Conservation (phyloP, 2,888 invertebrate species). For the Apeira syringaria region DNA sequence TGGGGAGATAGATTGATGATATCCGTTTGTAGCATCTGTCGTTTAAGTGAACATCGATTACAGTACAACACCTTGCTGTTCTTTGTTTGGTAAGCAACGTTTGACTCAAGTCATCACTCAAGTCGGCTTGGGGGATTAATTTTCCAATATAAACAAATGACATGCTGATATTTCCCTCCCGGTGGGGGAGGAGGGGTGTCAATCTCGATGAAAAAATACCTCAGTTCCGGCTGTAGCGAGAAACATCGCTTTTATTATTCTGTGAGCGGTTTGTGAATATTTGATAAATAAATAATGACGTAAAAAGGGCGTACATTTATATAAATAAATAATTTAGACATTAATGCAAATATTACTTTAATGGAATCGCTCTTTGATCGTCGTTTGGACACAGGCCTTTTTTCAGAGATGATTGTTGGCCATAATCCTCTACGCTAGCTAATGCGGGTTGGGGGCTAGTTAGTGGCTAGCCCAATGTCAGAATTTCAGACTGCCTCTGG, state of each 20-base stretch:
- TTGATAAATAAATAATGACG: constrained; percentile 50
- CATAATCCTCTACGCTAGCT: too few relatives aligned
- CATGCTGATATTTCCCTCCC: constrained; percentile 60
- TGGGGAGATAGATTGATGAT: constrained; percentile 74
- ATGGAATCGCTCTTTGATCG: too few relatives aligned
- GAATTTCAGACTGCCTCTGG: too few relatives aligned
- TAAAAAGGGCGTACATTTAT: constrained; percentile 28
- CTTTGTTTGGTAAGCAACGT: constrained; percentile 71
- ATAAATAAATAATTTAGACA: constrained; percentile 1
- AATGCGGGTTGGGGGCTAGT: too few relatives aligned
- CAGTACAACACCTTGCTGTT: constrained; percentile 73
- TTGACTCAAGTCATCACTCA: constrained; percentile 71
- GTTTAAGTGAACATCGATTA: constrained; percentile 81
- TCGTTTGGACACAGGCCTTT: too few relatives aligned
- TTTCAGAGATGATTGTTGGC: too few relatives aligned
- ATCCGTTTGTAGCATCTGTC: constrained; percentile 82
- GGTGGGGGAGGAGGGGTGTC: constrained; percentile 36
- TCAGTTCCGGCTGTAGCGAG: constrained; percentile 46
- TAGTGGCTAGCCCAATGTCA: too few relatives aligned
- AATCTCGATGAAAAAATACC: constrained; percentile 46
- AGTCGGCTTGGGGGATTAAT: constrained; percentile 61
- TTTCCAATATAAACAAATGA: constrained; percentile 72
- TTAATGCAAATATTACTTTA: too few relatives aligned
- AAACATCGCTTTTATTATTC: constrained; percentile 50
- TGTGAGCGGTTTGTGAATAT: constrained; percentile 52